Conservation (phyloP, 2,888 invertebrate genomes). For the Isoperla grammatica region DNA sequence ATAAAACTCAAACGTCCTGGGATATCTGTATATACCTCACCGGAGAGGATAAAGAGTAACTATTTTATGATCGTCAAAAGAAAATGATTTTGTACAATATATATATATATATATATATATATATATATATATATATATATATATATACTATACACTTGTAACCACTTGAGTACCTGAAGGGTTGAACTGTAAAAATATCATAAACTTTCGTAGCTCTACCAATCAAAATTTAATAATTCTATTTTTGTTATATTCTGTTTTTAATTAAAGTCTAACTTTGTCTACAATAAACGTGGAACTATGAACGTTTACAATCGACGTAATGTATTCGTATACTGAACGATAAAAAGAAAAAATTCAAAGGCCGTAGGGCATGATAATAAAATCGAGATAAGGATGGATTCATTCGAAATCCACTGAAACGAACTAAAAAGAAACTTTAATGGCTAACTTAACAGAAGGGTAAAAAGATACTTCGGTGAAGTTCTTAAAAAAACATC, state of each 20-base stretch:
- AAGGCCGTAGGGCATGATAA: constrained; percentile 15
- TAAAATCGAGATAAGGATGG: constrained; percentile 11
- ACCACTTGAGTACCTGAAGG: too few species aligned
- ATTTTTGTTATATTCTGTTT: not conserved
- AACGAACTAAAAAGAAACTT: too few species aligned
- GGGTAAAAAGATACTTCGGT: constrained; percentile 3
- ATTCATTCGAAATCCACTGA: not conserved
- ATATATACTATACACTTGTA: too few species aligned
- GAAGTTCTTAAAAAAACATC: constrained; percentile 12
- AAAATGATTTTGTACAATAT: too few species aligned
- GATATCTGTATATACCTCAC: too few species aligned
- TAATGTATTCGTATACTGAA: constrained; percentile 11
- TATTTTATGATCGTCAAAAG: too few species aligned
- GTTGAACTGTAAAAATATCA: too few species aligned
- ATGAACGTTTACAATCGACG: constrained; percentile 1
- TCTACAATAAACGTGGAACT: not conserved
- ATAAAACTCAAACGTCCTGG: too few species aligned
- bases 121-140: too few species aligned
- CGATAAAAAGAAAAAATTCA: constrained; percentile 4
- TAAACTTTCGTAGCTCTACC: not conserved
- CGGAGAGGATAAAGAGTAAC: too few species aligned
- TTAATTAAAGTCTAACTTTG: constrained; percentile 13
- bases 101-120: too few species aligned
- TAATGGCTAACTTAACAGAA: constrained; percentile 5
- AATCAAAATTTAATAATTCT: constrained; percentile 6